Evolutionary conservation across 1,140 invertebrate genomes (phyloP).

Genomic region (Heliconius nattereri): DNA sequence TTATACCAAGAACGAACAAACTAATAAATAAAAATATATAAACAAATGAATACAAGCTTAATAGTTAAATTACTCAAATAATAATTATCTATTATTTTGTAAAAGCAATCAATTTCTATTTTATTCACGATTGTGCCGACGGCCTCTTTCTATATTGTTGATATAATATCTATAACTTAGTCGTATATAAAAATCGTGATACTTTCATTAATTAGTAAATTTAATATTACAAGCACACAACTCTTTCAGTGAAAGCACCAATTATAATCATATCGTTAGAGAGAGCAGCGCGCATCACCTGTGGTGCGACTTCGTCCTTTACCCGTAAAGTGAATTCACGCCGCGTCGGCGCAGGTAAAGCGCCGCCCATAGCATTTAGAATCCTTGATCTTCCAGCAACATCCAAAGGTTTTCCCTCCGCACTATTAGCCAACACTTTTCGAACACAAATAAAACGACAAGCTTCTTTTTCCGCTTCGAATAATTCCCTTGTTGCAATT

Average conservation of each 20-base stretch:
- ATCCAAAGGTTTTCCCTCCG: constrained; percentile 62
- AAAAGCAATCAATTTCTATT: background rate
- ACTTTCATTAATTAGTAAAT: background rate
- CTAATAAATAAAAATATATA: background rate
- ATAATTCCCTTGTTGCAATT: constrained; percentile 69
- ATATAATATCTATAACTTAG: too few relatives aligned
- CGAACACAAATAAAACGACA: constrained; percentile 58
- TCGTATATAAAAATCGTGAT: background rate
- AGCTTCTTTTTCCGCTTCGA: constrained; percentile 68
- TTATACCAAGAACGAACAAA: background rate
- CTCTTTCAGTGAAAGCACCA: constrained; percentile 72
- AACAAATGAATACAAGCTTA: background rate
- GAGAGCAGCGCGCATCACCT: constrained; percentile 70
- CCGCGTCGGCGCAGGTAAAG: constrained; percentile 59
- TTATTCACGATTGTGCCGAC: background rate
- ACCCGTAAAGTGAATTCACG: constrained; percentile 72
- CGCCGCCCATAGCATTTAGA: constrained; percentile 57
- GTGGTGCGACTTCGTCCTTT: constrained; percentile 62
- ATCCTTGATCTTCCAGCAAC: constrained; percentile 60
- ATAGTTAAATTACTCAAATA: background rate
- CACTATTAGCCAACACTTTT: constrained; percentile 59
- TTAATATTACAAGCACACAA: constrained; percentile 65
- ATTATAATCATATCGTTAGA: constrained; percentile 68
- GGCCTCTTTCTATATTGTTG: too few relatives aligned
- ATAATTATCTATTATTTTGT: background rate